Evolutionary conservation across 1,140 invertebrate genomes (phyloP), one percentile per base, ranked within the genome.

Genomic region (Heliconius hewitsoni): DNA sequence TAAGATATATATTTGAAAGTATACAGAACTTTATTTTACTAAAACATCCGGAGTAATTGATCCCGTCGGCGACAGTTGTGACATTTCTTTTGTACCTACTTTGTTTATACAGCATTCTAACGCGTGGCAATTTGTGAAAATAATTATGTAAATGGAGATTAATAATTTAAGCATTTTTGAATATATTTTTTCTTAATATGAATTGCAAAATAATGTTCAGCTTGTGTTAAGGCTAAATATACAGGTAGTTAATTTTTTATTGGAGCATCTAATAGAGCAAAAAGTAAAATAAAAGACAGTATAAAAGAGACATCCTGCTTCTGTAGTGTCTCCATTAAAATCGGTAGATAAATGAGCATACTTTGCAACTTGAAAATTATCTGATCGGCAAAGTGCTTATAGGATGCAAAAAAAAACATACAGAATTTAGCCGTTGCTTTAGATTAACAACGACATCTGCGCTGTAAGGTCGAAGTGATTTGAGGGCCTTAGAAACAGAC

Each of bases 41-140:
- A 74, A 80, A 81, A 78, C 71, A 88, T 84, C 83, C 82, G 87
- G 87, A 85, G 86, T 85, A 91, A 90, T 90, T 82, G 85, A 66
- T 66, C 13, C 23, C 83, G 84, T 86, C 84, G 87, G 86, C 83
- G 90, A 89, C 89, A 90, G 90, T 93, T 90, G 89, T 66, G 81
- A 87, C 82, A 81, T 87, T 86, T 86, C 89, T 87, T 87, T 84
- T 80, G 80, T 82, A 80, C 79, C 27, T 66, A 83, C 83, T 89
- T 87, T 87, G 84, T 91, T 93, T 86, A 90, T 87, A 80, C 86
- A 86, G 82, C 80, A 76, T 81, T 79, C 76, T 78, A 84, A 84
- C 90, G 85, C 89, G 90, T 91, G 89, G 90, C 34, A 85, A 89
- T 91, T 87, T 93, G 90, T 73, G 89, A 92, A 86, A 91, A 90